Evolutionary conservation across 1,140 invertebrate species (phyloP).

Genomic region (Phenacoccus solenopsis): DNA sequence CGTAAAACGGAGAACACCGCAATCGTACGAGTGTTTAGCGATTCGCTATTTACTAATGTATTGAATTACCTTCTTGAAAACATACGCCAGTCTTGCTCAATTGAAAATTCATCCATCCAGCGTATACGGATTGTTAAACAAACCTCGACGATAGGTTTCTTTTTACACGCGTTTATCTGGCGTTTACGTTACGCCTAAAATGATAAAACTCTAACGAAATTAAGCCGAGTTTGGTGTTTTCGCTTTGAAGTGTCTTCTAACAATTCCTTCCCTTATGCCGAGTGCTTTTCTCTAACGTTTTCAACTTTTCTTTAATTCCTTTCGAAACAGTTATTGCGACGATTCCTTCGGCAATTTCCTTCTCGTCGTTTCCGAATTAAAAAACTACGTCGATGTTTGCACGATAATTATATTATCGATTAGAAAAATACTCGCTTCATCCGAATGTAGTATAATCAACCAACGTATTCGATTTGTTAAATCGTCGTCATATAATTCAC

Average conservation of each 20-base stretch:
- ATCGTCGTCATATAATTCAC: too few species aligned
- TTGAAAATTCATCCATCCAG: background rate
- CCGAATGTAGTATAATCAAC: too few species aligned
- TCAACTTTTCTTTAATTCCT: background rate
- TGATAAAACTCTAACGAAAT: background rate
- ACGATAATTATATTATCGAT: too few species aligned
- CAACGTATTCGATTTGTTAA: too few species aligned
- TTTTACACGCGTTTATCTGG: background rate
- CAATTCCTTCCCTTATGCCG: background rate
- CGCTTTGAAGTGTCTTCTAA: background rate
- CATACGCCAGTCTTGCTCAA: background rate
- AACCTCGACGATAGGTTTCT: background rate
- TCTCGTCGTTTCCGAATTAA: too few species aligned
- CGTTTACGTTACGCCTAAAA: background rate
- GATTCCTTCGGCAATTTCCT: too few species aligned
- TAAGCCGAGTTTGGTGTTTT: background rate
- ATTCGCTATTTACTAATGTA: background rate
- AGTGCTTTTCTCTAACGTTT: background rate
- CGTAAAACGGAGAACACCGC: background rate
- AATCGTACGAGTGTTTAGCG: background rate
- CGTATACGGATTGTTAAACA: background rate
- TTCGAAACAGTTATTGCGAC: too few species aligned
- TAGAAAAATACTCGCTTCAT: too few species aligned
- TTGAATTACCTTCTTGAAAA: conserved; percentile 2
- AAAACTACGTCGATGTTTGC: too few species aligned